Base-by-base conservation (phyloP, 2,113 vertebrate genomes). In the Seriola dumerili region DNA sequence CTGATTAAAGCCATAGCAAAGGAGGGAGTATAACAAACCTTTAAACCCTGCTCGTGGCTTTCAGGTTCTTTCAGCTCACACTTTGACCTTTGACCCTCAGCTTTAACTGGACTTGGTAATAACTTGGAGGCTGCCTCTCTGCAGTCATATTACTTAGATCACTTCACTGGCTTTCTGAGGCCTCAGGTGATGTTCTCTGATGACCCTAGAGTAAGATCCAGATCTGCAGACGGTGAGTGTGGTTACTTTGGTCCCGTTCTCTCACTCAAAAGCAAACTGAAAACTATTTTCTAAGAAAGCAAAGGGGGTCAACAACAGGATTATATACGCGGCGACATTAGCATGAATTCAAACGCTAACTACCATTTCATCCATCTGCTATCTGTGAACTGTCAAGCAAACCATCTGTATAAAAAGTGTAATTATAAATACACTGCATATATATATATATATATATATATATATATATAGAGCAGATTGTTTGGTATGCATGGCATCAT, bases 1-100 rank as follows among this genome's bases (percentile, higher is more conserved):
- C 74, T 77, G 80, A 83, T 83, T 81, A 65, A 64, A 80, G 57
- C 4, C 46, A 71, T 76, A 82, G 80, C 52, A 3, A 32, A 63
- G 25, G 36, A 88, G 81, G 84, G 72, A 76, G 83, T 13, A 46
- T 14, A 38, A 81, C 75, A 19, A 59, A 69, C 32, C 12, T 62
- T 90, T 84, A 75, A 90, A 66, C 63, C 38, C 75, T 42, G 32
- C 55, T 65, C 29, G 0, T 75, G 8, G 16, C 14, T 77, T 85
- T 70, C 59, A 32, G 64, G 75, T 48, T 44, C 38, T 25, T 59
- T 74, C 13, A 54, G 32, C 76, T 77, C 25, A 64, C 32, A 72
- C 5, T 25, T 14, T 71, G 78, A 86, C 66, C 78, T 84, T 76
- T 87, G 75, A 89, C 61, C 71, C 48, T 21, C n/a, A 38, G 63